Base-by-base conservation (phyloP, 2,888 invertebrate genomes). In the Geophilus truncorum region DNA sequence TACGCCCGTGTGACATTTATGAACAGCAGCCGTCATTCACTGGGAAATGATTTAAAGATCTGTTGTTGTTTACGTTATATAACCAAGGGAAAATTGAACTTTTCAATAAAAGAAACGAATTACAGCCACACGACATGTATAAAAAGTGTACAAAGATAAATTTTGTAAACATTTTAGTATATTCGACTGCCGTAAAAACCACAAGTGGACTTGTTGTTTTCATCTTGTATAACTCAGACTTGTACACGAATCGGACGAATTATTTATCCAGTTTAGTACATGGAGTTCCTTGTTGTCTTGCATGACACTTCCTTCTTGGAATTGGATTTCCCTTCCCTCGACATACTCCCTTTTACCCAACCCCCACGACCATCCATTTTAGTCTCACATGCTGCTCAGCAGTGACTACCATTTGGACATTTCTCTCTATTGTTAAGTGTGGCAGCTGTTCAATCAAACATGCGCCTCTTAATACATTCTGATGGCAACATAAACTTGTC, bases 381-480 rank as follows among this genome's bases (percentile, higher is more conserved):
- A 6, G 21, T 62, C 57, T 10, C 57, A 62, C 57, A 62, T 18
- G 57, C 57, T 62, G 23, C 57, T n/a, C n/a, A n/a, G n/a, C n/a
- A n/a, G n/a, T n/a, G n/a, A n/a, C 40, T 10, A 40, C 40, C 40
- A 40, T 40, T 62, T 62, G 15, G 57, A 62, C 21, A 62, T 62
- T 62, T 62, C 21, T 40, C 40, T 40, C 40, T 40, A 40, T 40
- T 62, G 57, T 62, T 23, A 23, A 23, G 57, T 62, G 57, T 62
- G 57, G 57, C 57, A 62, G 57, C 57, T 62, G 57, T 62, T 62
- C 57, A 62, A 62, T 62, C 57, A 62, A 62, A 62, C 57, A 62
- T 62, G 57, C 57, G 57, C 21, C 57, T 62, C 57, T 62, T 62
- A 62, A 62, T 62, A 62, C 57, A 62, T 62, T 62, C 57, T 62